Evolutionary conservation across 2,797 vertebrate genomes (phyloP).

Genomic region (Psittacula echo): DNA sequence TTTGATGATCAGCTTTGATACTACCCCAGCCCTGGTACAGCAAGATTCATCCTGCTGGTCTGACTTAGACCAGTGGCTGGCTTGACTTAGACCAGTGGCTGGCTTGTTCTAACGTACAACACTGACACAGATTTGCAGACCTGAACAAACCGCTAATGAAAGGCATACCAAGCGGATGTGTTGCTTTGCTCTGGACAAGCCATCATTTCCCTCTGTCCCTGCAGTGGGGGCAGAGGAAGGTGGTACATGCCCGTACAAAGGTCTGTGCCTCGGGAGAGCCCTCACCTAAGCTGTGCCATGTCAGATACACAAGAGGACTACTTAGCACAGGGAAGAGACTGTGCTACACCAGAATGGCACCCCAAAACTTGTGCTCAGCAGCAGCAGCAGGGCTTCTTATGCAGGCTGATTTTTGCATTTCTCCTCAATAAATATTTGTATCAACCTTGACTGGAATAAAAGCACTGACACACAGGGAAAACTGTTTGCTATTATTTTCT

Average conservation of each 20-base stretch:
- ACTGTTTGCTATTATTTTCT: neutral
- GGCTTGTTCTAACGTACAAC: neutral
- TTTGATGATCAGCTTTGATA: neutral
- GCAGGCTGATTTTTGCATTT: neutral
- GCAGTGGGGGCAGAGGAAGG: neutral
- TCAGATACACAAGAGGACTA: fast-evolving
- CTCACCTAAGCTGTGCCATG: neutral
- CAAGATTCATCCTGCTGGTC: neutral
- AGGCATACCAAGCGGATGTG: no score
- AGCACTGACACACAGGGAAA: neutral
- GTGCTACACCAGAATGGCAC: neutral
- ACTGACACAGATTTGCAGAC: fast-evolving
- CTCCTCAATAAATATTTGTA: neutral
- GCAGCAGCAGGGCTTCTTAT: fast-evolving
- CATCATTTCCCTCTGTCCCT: neutral
- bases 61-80: neutral
- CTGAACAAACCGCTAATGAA: fast-evolving
- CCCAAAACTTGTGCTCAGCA: fast-evolving
- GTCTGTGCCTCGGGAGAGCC: neutral
- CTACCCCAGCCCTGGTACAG: no score
- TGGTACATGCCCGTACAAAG: fast-evolving
- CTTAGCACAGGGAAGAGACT: neutral
- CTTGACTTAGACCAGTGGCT: neutral
- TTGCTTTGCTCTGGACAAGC: neutral
- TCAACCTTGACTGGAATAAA: neutral